These are phyloP conservation scores for Syngnathus acus DNA, from an alignment of 2,797 vertebrate species.

Conservation along the genomic window DNA sequence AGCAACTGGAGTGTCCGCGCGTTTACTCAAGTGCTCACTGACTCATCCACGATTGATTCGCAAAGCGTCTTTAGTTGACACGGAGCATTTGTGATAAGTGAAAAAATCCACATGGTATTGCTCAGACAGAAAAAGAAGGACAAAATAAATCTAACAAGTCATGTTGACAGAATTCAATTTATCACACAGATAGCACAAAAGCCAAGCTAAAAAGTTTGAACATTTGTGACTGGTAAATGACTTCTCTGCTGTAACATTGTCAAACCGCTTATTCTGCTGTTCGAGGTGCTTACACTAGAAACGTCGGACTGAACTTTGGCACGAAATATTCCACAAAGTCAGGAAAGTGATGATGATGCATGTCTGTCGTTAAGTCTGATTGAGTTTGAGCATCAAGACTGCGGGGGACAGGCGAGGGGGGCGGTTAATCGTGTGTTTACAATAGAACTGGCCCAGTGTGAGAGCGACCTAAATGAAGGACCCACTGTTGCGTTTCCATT, in stretches of 20 bases:
- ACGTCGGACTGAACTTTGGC: too few relatives aligned
- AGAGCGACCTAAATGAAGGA: neutral
- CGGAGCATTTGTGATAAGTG: neutral
- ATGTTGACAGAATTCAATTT: neutral
- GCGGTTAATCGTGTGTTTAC: neutral
- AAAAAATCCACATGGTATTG: neutral
- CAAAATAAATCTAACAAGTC: neutral
- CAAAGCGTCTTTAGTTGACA: neutral
- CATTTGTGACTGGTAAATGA: neutral
- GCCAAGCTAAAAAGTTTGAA: neutral
- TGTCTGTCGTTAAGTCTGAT: neutral
- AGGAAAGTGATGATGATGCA: neutral
- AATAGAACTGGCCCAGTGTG: neutral
- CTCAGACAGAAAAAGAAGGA: neutral
- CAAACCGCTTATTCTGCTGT: neutral
- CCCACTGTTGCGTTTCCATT: neutral
- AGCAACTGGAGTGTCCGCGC: neutral
- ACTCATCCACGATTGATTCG: neutral
- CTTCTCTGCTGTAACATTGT: neutral
- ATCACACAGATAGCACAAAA: neutral
- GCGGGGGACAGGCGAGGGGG: neutral
- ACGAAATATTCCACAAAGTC: neutral
- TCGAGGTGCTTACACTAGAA: neutral
- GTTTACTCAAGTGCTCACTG: neutral
- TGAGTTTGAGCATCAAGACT: neutral